These are phyloP conservation scores for Scomber japonicus DNA, from an alignment of 2,113 vertebrate species.

Conservation along the genomic window DNA sequence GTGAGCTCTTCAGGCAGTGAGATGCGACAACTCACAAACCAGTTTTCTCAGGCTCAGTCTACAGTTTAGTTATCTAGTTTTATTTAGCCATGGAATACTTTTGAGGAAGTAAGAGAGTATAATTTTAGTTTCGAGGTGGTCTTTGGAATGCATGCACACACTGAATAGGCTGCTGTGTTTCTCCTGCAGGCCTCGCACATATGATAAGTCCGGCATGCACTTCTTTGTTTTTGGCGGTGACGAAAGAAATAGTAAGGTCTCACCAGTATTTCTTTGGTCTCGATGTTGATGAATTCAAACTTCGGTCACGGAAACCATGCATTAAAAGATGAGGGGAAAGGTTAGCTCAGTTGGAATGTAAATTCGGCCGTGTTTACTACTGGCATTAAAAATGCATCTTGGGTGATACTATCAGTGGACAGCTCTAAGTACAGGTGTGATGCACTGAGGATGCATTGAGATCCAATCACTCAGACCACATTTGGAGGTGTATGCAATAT, in stretches of 20 bases:
- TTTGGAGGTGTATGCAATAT: too few relatives aligned
- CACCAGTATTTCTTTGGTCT: constrained; percentile 82
- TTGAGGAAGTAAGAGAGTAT: not conserved
- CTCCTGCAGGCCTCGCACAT: not conserved
- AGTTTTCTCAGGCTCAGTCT: constrained; percentile 27
- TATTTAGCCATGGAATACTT: constrained; percentile 1
- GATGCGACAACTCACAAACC: constrained; percentile 7
- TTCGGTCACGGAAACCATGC: constrained; percentile 7
- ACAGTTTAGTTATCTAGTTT: not conserved
- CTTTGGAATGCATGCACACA: constrained; percentile 52
- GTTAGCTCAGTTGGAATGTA: constrained; percentile 1
- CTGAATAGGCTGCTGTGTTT: not conserved
- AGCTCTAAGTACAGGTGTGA: too few relatives aligned
- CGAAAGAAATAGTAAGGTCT: constrained; percentile 50
- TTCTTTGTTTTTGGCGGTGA: not conserved
- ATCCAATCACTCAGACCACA: too few relatives aligned
- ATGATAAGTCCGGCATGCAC: not conserved
- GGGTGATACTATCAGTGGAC: too few relatives aligned
- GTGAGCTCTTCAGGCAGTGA: constrained; percentile 42
- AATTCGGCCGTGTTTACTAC: too few relatives aligned
- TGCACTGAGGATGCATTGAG: too few relatives aligned
- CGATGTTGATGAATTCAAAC: constrained; percentile 43
- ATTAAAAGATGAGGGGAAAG: not conserved
- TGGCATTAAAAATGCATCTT: too few relatives aligned
- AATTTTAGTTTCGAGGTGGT: not conserved